phyloP scores from a whole-genome alignment of 2,113 vertebrate species.

The cattle (Bos taurus) region DNA sequence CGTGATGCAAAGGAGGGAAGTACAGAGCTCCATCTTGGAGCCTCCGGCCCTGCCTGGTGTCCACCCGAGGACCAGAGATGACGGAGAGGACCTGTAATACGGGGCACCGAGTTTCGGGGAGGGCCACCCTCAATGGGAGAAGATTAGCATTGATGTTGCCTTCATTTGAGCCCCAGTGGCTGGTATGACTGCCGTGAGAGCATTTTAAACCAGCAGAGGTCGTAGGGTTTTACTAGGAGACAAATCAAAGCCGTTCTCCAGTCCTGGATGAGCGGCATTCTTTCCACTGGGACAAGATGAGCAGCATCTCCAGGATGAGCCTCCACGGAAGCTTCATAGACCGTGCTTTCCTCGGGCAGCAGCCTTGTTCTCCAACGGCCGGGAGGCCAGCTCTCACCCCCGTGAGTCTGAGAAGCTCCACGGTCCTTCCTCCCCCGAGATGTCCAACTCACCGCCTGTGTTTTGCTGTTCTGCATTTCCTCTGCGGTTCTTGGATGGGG shows the following conservation, averaged over 20 bases:
- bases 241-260: too few relatives aligned
- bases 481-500: fast-evolving
- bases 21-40: fast-evolving
- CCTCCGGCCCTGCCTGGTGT: neutral
- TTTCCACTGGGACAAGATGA: fast-evolving
- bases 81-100: fast-evolving
- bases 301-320: fast-evolving
- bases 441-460: fast-evolving
- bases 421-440: fast-evolving
- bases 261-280: fast-evolving
- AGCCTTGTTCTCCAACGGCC: fast-evolving
- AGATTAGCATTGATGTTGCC: fast-evolving
- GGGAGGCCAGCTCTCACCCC: fast-evolving
- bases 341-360: fast-evolving
- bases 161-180: fast-evolving
- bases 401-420: fast-evolving
- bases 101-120: fast-evolving
- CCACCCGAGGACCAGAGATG: fast-evolving
- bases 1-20: fast-evolving
- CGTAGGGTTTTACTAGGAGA: neutral
- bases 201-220: neutral
- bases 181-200: fast-evolving
- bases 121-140: fast-evolving
- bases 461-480: neutral
- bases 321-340: fast-evolving